A percentile compares a stretch with the other conserved stretches of the same genome.
These are phyloP conservation scores for Tetrax tetrax DNA, from an alignment of 2,113 vertebrate genomes.

Conservation along the genomic window DNA sequence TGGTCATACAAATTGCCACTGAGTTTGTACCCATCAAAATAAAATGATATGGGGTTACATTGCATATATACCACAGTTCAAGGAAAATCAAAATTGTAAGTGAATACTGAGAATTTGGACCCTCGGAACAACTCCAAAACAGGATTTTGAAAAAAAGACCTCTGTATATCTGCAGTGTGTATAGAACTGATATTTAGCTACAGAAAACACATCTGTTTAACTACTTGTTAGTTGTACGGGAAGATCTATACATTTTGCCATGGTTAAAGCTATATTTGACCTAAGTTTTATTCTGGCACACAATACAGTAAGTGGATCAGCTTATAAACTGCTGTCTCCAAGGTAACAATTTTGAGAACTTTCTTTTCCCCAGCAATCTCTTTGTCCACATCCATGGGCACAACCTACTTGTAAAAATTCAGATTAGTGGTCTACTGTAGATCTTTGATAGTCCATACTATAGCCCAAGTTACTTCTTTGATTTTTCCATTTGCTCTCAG, in stretches of 20 bases:
- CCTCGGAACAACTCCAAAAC: not conserved
- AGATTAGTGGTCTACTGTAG: fast-evolving
- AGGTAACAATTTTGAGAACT: fast-evolving
- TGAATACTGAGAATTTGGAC: not conserved
- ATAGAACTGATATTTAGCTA: not conserved
- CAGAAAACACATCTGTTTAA: not conserved
- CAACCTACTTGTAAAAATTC: not conserved
- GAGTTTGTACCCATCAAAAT: not conserved
- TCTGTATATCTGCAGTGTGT: not conserved
- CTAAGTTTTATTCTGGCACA: not conserved
- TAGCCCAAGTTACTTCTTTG: not conserved
- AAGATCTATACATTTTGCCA: not conserved
- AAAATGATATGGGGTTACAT: not conserved
- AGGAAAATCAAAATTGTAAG: not conserved
- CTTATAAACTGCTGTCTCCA: not conserved
- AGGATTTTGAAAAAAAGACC: not conserved
- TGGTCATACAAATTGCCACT: not conserved
- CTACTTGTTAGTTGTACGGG: not conserved
- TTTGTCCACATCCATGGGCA: not conserved
- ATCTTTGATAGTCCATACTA: not conserved
- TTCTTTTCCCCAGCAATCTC: not conserved
- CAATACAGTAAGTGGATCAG: not conserved
- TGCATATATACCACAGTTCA: not conserved
- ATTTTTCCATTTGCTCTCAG: not conserved
- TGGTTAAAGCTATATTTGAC: not conserved